Percentiles rank a stretch among this genome's conserved stretches.
Evolutionary conservation across 2,113 vertebrate species (phyloP).

Genomic region (Labeo catla): DNA sequence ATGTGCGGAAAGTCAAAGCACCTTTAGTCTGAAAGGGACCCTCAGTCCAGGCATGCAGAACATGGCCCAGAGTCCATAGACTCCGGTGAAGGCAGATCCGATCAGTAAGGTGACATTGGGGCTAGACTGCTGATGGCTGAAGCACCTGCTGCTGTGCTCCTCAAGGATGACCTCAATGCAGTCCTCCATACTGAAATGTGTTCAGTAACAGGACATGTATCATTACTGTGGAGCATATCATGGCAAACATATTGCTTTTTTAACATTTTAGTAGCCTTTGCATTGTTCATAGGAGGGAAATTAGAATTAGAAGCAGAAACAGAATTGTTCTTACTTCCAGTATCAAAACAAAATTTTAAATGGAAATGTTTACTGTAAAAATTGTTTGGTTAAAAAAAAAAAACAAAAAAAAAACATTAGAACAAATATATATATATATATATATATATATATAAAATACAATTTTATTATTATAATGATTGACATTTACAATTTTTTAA

Average conservation of each 20-base stretch:
- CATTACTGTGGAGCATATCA: neutral
- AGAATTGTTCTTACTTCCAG: neutral
- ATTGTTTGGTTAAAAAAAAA: no score
- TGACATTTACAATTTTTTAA: no score
- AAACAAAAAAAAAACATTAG: no score
- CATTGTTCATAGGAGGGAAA: neutral
- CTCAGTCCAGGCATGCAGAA: conserved; percentile 59
- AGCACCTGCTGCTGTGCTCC: conserved; percentile 39
- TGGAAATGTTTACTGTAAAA: no score
- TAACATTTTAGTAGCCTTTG: neutral
- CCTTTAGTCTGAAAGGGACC: conserved; percentile 57
- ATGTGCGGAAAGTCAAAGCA: neutral
- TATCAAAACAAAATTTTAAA: neutral
- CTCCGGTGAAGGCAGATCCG: conserved; percentile 33
- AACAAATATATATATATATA: no score
- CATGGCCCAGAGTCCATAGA: conserved; percentile 61
- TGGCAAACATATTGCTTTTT: neutral
- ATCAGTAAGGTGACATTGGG: conserved; percentile 27
- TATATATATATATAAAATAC: no score
- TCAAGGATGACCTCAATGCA: conserved; percentile 54
- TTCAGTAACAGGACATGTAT: neutral
- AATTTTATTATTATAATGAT: no score
- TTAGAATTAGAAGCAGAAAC: neutral
- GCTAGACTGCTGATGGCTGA: conserved; percentile 21
- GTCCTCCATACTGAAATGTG: conserved; percentile 53